phyloP scores from a whole-genome alignment of 2,888 invertebrate genomes.

The Drosophila paucipuncta region DNA sequence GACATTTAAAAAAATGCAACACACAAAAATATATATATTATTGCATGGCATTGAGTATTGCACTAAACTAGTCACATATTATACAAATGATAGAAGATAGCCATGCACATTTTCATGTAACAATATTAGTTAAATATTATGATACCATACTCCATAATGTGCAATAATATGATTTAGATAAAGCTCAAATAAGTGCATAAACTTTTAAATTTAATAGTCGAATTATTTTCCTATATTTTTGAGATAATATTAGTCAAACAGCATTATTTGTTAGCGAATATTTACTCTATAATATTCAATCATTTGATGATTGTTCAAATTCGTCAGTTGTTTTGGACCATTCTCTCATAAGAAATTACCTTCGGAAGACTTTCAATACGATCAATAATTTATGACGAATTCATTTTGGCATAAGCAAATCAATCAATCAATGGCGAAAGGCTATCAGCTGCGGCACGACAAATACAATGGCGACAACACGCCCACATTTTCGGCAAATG shows the following conservation, averaged over 20 bases:
- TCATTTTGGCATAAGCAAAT: conserved; percentile 56
- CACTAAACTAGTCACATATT: not conserved
- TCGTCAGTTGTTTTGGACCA: conserved; percentile 5
- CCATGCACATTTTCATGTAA: too few species aligned
- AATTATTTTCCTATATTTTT: not conserved
- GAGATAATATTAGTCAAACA: not conserved
- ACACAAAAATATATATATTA: not conserved
- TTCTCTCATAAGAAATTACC: conserved; percentile 32
- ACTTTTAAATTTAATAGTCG: not conserved
- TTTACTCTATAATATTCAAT: conserved; percentile 37
- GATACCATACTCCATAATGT: not conserved
- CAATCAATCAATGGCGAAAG: conserved; percentile 66
- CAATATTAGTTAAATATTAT: too few species aligned
- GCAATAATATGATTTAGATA: not conserved
- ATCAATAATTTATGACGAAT: conserved; percentile 65
- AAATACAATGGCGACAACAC: conserved; percentile 15
- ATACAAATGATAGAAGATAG: not conserved
- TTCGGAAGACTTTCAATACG: conserved; percentile 16
- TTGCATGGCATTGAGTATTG: not conserved
- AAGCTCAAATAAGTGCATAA: not conserved
- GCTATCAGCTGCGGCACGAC: conserved; percentile 32
- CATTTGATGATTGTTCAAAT: conserved; percentile 44
- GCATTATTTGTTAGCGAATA: conserved; percentile 1
- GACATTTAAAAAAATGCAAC: not conserved
- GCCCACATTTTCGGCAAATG: conserved; percentile 35